A percentile compares a stretch with the other conserved stretches of the same genome.
phyloP scores from a whole-genome alignment of 2,888 invertebrate species.

The Alloplasta piceator region DNA sequence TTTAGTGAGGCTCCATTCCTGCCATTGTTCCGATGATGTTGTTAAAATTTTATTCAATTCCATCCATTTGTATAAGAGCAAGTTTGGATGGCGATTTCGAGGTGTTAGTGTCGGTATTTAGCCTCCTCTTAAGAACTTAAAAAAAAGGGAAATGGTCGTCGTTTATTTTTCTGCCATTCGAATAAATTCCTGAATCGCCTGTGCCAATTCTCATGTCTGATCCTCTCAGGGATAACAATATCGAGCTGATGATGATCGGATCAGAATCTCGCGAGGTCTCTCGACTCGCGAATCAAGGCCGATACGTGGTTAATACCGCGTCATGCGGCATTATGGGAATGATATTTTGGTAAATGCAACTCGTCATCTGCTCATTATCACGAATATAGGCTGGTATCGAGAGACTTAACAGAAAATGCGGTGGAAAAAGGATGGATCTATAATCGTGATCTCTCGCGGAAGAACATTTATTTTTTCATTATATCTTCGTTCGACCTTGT shows the following conservation, averaged over 20 bases:
- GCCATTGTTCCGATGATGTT: too few species aligned
- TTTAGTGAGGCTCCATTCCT: too few species aligned
- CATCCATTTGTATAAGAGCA: too few species aligned
- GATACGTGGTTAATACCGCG: constrained; percentile 40
- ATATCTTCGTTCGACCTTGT: constrained; percentile 53
- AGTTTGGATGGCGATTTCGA: too few species aligned
- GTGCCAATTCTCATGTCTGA: constrained; percentile 5
- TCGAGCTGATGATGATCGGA: constrained; percentile 18
- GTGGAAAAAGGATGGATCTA: constrained; percentile 26
- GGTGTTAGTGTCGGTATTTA: too few species aligned
- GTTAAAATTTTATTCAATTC: too few species aligned
- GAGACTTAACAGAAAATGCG: not conserved
- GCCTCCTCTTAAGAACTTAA: too few species aligned
- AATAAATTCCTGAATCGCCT: constrained; percentile 21
- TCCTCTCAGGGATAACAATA: not conserved
- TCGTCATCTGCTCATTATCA: constrained; percentile 13
- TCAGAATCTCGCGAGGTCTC: constrained; percentile 46
- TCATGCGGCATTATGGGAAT: constrained; percentile 44
- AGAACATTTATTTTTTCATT: constrained; percentile 36
- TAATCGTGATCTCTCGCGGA: constrained; percentile 55
- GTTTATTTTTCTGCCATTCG: not conserved
- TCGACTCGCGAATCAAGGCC: constrained; percentile 46
- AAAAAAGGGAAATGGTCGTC: constrained; percentile 2
- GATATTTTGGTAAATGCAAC: constrained; percentile 56
- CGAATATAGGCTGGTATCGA: not conserved